Conservation (phyloP, 2,888 invertebrate genomes). For the Diarsia dahlii region DNA sequence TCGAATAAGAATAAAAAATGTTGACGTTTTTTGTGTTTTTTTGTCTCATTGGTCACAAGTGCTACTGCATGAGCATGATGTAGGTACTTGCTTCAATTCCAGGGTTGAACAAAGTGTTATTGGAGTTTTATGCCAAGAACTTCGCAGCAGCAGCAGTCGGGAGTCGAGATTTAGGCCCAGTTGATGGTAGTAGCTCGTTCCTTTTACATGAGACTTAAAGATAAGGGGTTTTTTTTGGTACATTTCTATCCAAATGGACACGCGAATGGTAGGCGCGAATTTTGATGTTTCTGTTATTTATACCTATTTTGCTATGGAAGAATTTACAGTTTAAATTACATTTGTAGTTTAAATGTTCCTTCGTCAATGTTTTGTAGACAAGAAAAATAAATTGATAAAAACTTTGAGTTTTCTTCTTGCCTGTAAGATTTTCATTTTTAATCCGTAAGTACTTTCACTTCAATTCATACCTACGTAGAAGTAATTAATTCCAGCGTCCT, state of each 20-base stretch:
- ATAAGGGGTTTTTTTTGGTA: background rate
- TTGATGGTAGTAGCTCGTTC: background rate
- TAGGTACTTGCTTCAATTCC: background rate
- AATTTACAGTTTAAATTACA: background rate
- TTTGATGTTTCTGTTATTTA: background rate
- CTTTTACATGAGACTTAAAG: background rate
- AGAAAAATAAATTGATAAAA: background rate
- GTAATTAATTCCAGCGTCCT: background rate
- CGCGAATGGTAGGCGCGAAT: background rate
- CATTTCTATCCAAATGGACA: no score
- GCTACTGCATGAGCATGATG: background rate
- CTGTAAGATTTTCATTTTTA: background rate
- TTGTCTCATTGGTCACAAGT: background rate
- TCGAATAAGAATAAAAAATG: slow-evolving; percentile 29
- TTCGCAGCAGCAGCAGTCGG: background rate
- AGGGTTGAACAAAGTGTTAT: background rate
- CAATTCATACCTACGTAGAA: background rate
- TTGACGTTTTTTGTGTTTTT: background rate
- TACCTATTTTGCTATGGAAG: background rate
- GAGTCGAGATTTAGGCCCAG: background rate
- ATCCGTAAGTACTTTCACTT: background rate
- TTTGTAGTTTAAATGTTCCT: slow-evolving; percentile 10
- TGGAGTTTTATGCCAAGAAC: background rate
- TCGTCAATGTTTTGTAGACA: background rate
- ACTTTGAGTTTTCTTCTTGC: background rate